Conservation (phyloP, 2,113 vertebrate species). For the Spilogale gracilis region DNA sequence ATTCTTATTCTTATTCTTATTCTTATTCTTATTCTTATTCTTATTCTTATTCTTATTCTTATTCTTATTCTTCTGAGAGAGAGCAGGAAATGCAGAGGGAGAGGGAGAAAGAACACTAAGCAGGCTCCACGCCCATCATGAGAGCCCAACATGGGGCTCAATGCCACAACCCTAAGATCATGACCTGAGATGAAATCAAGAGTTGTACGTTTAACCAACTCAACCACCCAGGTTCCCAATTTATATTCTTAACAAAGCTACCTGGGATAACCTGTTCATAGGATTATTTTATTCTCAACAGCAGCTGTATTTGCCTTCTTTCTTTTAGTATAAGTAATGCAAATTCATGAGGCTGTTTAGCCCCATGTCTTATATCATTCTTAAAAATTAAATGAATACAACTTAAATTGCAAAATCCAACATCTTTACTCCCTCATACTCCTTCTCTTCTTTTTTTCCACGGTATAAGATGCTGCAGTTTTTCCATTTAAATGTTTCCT, state of each 20-base stretch:
- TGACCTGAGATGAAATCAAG: not conserved
- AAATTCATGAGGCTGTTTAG: not conserved
- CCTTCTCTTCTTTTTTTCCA: not conserved
- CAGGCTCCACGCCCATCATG: not conserved
- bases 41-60: too few species aligned
- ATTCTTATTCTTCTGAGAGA: not conserved
- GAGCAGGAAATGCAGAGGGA: not conserved
- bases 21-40: too few species aligned
- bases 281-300: not conserved
- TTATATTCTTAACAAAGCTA: not conserved
- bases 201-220: not conserved
- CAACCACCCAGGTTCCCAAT: not conserved
- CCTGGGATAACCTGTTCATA: not conserved
- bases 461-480: not conserved
- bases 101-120: not conserved
- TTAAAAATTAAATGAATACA: not conserved
- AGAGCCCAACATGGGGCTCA: not conserved
- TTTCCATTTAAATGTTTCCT: not conserved
- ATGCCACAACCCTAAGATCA: not conserved
- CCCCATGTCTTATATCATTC: not conserved
- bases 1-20: too few species aligned
- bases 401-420: not conserved
- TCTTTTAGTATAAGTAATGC: not conserved
- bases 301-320: not conserved
- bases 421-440: accelerated